Conservation (phyloP, 2,888 invertebrate species). For the Pedicia rivosa region DNA sequence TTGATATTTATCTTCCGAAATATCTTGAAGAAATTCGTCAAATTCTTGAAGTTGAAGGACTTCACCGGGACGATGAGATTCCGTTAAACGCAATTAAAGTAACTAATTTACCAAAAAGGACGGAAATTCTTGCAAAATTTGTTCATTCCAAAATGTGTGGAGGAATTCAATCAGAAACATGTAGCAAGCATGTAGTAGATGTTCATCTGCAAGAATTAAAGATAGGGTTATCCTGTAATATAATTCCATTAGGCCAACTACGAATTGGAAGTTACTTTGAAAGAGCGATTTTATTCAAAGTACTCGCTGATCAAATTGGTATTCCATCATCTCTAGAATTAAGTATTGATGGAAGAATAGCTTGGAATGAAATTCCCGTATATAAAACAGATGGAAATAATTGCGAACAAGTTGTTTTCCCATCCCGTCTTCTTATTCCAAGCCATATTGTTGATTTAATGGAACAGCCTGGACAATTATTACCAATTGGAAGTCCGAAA, state of each 20-base stretch:
- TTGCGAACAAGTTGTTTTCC: slow-evolving; percentile 17
- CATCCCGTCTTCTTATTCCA: slow-evolving; percentile 37
- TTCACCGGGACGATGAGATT: too few relatives aligned
- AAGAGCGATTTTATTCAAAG: slow-evolving; percentile 46
- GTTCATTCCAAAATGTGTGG: slow-evolving; percentile 38
- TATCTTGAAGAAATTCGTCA: slow-evolving; percentile 9
- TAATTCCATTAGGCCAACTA: slow-evolving; percentile 41
- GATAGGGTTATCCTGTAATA: slow-evolving; percentile 27
- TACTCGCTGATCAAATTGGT: slow-evolving; percentile 43
- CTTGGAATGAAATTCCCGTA: slow-evolving; percentile 48
- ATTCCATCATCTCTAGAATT: slow-evolving; percentile 43
- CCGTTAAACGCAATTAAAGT: neutral
- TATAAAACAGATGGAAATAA: slow-evolving; percentile 23
- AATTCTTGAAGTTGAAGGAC: neutral
- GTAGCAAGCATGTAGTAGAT: slow-evolving; percentile 31
- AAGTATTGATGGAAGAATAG: slow-evolving; percentile 33
- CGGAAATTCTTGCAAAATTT: slow-evolving; percentile 32
- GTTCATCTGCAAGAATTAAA: slow-evolving; percentile 35
- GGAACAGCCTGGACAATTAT: slow-evolving; percentile 32
- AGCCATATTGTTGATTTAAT: slow-evolving; percentile 47
- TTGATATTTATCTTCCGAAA: slow-evolving; percentile 14
- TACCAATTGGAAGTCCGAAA: slow-evolving; percentile 26
- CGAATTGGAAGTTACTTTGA: slow-evolving; percentile 42
- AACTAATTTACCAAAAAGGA: slow-evolving; percentile 14
- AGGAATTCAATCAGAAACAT: slow-evolving; percentile 24